These are phyloP conservation scores for Drosophila nr. fundita DNA, from an alignment of 2,888 invertebrate genomes.

Conservation along the genomic window DNA sequence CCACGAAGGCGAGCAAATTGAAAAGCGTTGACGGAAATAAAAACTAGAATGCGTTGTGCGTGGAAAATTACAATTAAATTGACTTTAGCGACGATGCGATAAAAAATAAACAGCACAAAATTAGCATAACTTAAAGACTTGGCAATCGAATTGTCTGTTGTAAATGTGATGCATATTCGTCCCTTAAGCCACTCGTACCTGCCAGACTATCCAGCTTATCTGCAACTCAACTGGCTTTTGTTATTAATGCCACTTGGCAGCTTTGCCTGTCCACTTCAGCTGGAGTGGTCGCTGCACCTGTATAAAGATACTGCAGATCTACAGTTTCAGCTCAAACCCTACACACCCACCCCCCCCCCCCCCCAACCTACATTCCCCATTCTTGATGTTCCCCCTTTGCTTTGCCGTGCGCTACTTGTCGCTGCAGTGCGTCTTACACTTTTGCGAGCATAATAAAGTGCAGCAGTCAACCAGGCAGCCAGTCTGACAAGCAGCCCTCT, in stretches of 20 bases:
- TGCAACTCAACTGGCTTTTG: conserved; percentile 54
- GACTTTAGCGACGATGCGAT: conserved; percentile 75
- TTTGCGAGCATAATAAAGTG: conserved; percentile 67
- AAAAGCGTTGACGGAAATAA: conserved; percentile 67
- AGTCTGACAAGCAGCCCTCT: conserved; percentile 31
- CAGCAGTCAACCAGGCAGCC: conserved; percentile 49
- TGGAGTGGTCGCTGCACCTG: conserved; percentile 63
- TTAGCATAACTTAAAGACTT: conserved; percentile 81
- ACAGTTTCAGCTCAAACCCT: not conserved
- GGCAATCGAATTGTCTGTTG: conserved; percentile 47
- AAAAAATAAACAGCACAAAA: conserved; percentile 65
- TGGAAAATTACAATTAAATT: conserved; percentile 81
- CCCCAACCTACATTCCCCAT: not conserved
- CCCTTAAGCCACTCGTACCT: conserved; percentile 24
- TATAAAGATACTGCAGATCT: conserved; percentile 28
- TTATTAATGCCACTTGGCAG: conserved; percentile 72
- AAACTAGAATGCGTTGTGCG: conserved; percentile 68
- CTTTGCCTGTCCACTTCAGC: conserved; percentile 62
- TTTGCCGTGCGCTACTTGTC: conserved; percentile 9
- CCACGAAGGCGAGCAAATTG: conserved; percentile 54
- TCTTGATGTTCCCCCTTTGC: not conserved
- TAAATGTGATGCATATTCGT: conserved; percentile 30
- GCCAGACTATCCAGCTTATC: conserved; percentile 31
- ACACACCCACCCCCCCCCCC: not conserved
- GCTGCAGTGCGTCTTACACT: conserved; percentile 47